Evolutionary conservation across 2,888 invertebrate species (phyloP).

Genomic region (Lithophane socia): DNA sequence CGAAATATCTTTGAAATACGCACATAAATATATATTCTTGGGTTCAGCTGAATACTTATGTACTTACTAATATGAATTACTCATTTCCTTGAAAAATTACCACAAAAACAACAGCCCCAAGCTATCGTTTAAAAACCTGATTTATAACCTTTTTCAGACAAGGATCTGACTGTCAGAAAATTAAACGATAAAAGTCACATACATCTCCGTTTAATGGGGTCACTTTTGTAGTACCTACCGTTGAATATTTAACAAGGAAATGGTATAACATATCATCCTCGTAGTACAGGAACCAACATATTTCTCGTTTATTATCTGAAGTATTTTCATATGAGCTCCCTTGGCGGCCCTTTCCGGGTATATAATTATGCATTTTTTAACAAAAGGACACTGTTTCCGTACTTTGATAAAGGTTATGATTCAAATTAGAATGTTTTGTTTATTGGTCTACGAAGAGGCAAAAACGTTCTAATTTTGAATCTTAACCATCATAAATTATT

Average conservation of each 20-base stretch:
- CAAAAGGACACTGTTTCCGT: slow-evolving; percentile 9
- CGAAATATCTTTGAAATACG: too few species aligned
- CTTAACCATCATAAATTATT: too few species aligned
- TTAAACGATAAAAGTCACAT: slow-evolving; percentile 9
- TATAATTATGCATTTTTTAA: slow-evolving; percentile 29
- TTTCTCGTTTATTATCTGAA: slow-evolving; percentile 39
- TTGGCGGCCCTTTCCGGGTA: slow-evolving; percentile 13
- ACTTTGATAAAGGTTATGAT: not conserved
- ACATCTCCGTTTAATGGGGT: not conserved
- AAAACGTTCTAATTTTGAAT: too few species aligned
- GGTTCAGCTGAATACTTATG: too few species aligned
- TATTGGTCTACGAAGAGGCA: not conserved
- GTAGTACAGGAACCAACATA: slow-evolving; percentile 21
- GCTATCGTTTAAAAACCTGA: not conserved
- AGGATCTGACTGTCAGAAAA: slow-evolving; percentile 15
- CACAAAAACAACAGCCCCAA: not conserved
- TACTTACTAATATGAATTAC: too few species aligned
- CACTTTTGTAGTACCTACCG: not conserved
- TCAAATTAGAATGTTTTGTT: slow-evolving; percentile 1
- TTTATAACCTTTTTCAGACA: slow-evolving; percentile 1
- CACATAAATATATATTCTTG: too few species aligned
- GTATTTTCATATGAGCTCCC: slow-evolving; percentile 17
- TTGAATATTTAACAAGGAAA: slow-evolving; percentile 2
- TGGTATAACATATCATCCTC: not conserved
- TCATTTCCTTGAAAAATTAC: not conserved